Evolutionary conservation across 2,797 vertebrate genomes (phyloP), one percentile per base, ranked within the genome.

Genomic region (Hozukius guyotensis): DNA sequence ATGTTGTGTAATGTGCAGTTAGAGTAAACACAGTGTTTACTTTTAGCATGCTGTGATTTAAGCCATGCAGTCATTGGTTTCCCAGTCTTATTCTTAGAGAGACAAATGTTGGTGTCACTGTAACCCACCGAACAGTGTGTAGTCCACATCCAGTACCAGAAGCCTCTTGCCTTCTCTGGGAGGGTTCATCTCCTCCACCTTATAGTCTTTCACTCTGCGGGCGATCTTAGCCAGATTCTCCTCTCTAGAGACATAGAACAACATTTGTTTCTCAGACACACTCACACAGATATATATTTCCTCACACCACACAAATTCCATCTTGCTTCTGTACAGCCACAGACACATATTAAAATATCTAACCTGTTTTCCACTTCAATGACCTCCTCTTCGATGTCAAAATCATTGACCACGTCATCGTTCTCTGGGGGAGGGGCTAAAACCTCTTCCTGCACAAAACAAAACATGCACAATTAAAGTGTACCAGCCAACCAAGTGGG

Each of bases 331-430:
- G 16, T 13, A 68, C 3, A 32, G 10, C 9, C 18, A 75, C 29
- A 75, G 25, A 38, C 22, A 57, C 7, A 64, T 13, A 65, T 22
- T 32, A 12, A 8, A 68, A 56, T 12, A 67, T 73, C 95, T 85
- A 71, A 98, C 99, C 98, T 97, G 85, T 99, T 99, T 92, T 99
- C 98, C 77, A 99, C 99, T 93, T 99, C 98, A 87, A 99, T 97
- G 84, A 99, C 97, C 93, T 99, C 99, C 85, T 99, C 99, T 92
- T 99, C 99, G 11, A 99, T 99, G 92, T 99, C 99, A 95, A 99
- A 99, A 88, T 99, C 99, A 72, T 99, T 99, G 82, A 99, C 94
- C 78, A 99, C 97, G 14, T 99, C 99, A 60, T 99, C 99, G 0
- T 99, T 99, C 91, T 99, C 98, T 32, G 99, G 99, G 16, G 98